Percentiles rank a stretch among this genome's conserved stretches.
Evolutionary conservation across 2,888 invertebrate species (phyloP).

Genomic region (Campoplex nolae): DNA sequence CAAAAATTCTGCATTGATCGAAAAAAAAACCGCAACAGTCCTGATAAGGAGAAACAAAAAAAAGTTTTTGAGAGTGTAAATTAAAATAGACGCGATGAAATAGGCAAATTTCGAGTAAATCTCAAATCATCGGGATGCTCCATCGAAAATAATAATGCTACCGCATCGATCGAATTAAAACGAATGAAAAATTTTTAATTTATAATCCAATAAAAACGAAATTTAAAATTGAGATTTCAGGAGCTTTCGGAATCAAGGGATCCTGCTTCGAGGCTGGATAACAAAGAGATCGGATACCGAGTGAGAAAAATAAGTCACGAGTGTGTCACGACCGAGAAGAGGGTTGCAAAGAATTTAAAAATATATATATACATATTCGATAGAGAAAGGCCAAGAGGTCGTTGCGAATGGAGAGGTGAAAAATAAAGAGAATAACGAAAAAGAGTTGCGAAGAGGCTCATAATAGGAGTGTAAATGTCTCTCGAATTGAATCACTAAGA

Average conservation of each 20-base stretch:
- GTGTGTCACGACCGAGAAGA: constrained; percentile 2
- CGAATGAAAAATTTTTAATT: not conserved
- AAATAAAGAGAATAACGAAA: constrained; percentile 21
- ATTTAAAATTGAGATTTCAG: not conserved
- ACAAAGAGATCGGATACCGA: not conserved
- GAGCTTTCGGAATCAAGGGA: not conserved
- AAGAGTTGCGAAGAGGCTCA: constrained; percentile 19
- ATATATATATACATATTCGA: constrained; percentile 11
- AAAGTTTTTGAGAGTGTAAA: not conserved
- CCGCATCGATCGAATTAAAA: not conserved
- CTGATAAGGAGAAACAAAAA: not conserved
- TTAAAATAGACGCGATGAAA: not conserved
- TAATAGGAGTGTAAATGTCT: constrained; percentile 59
- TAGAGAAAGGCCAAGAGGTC: constrained; percentile 61
- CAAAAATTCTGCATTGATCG: not conserved
- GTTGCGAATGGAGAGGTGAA: constrained; percentile 46
- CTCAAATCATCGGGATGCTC: not conserved
- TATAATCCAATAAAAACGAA: not conserved
- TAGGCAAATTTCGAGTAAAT: no score
- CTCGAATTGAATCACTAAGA: constrained; percentile 29
- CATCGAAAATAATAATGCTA: not conserved
- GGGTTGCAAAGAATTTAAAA: constrained; percentile 20
- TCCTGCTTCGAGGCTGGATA: constrained; percentile 4
- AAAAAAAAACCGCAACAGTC: not conserved
- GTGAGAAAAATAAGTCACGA: not conserved